phyloP scores from a whole-genome alignment of 2,797 vertebrate genomes.

The Synanceia verrucosa region DNA sequence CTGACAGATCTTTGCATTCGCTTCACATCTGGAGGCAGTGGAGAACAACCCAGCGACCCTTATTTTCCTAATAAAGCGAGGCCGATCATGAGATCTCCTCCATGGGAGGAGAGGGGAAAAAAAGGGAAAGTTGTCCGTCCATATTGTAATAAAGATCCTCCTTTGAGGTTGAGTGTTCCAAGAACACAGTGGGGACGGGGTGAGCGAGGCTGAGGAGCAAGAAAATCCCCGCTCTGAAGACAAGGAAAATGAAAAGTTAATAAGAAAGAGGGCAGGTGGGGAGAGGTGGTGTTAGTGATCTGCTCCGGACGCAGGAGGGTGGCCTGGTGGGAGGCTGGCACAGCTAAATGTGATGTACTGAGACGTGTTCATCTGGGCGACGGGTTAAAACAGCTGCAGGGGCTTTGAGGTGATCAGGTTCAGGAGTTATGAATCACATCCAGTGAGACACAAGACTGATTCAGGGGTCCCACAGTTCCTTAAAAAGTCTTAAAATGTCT shows the following conservation, averaged over 20 bases:
- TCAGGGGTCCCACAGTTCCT: no score
- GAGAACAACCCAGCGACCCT: constrained; percentile 51
- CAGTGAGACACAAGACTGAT: neutral
- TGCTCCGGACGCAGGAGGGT: constrained; percentile 40
- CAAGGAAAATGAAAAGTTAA: constrained; percentile 73
- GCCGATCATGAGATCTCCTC: constrained; percentile 48
- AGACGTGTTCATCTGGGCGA: constrained; percentile 39
- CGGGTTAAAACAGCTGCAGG: constrained; percentile 36
- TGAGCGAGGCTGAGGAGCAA: constrained; percentile 57
- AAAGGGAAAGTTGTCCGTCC: constrained; percentile 36
- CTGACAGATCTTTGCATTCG: constrained; percentile 3
- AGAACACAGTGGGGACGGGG: constrained; percentile 65
- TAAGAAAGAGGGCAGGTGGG: constrained; percentile 36
- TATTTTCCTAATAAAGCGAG: constrained; percentile 61
- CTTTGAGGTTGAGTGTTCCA: constrained; percentile 61
- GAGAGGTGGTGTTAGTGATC: constrained; percentile 53
- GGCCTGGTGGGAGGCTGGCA: constrained; percentile 56
- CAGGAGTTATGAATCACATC: neutral
- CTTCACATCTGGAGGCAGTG: constrained; percentile 13
- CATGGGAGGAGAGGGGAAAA: constrained; percentile 3
- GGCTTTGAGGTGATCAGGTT: constrained; percentile 18
- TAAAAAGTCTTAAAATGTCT: no score
- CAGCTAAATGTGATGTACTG: constrained; percentile 38
- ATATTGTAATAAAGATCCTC: constrained; percentile 72
- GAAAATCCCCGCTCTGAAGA: constrained; percentile 60